Evolutionary conservation across 2,888 invertebrate species (phyloP), one percentile per base, ranked within the genome.

Genomic region (Acrobasis repandana): DNA sequence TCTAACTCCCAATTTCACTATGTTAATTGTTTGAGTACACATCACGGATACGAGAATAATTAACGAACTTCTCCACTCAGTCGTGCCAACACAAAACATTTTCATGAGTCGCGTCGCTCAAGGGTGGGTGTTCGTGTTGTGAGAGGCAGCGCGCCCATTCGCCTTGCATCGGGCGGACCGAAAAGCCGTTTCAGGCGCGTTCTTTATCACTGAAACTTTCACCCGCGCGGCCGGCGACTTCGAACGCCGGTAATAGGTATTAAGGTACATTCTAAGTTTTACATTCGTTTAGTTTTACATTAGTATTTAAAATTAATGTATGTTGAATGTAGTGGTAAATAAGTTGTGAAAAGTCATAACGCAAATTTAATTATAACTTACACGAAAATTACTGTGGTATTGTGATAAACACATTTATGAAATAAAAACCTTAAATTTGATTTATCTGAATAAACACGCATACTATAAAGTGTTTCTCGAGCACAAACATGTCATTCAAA

Each of bases 181-280:
- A 74, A 77, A 70, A 71, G 75, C 79, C 88, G 88, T 68, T 69
- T 77, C 74, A 69, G 71, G 59, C 61, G 71, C 63, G 67, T 64
- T 38, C 61, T 62, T 65, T 59, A 63, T 73, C 67, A 67, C 82
- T 80, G 80, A 83, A 87, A 86, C 81, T 88, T 86, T 83, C 77
- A 68, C 68, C 64, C 76, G 79, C 76, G 74, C 61, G 61, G 15
- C 57, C 43, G 15, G 20, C 15, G 3, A 38, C 54, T 9, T 18
- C 36, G 54, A 14, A 38, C 33, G 16, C 8, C 15, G 36, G 38
- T 38, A 54, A 16, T 38, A 14, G n/a, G n/a, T n/a, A n/a, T n/a
- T n/a, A n/a, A n/a, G n/a, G n/a, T 38, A 54, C 14, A 16, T 28
- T n/a, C 11, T 28, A 33, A 50, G 8, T n/a, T 16, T 50, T 14